Base-by-base conservation (phyloP, 2,113 vertebrate genomes). In the Trogon melanurus region DNA sequence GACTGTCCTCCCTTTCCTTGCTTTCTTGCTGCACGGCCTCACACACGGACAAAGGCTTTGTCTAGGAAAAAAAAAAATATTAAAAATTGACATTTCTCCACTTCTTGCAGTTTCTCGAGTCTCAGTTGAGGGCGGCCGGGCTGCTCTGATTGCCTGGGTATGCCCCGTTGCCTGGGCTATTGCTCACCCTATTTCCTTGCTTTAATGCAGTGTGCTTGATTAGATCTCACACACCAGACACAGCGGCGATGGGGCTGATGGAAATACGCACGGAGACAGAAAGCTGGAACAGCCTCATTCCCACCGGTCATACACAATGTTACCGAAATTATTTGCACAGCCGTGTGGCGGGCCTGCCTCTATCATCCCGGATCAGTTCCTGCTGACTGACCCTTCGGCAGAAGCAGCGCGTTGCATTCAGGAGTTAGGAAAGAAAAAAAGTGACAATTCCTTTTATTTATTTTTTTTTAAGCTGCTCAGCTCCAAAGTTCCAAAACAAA, bases 21-120 rank as follows among this genome's bases (percentile, higher is more conserved):
- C 19, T 23, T 6, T 9, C 38, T 38, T 1, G 0, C 15, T 32
- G 6, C 3, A 1, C 0, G 1, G 21, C 20, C 66, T 75, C 61
- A 8, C 15, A 14, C 23, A 47, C 18, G 1, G 36, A 38, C 10
- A 48, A 84, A 71, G 61, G 15, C 30, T 88, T 71, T 45, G 21
- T 32, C 44, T 62, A 57, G 44, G 57, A 5, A 57, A 70, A 79
- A 85, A 81, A 87, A 41, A 41, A 41, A 41, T 13, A 41, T 11
- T 11, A 41, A 41, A 41, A 41, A 41, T 41, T 13, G 4, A 13
- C 45, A 81, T 91, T 89, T 81, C n/a, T 23, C 18, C 27, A 36
- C 18, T 87, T 89, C 16, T 75, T 41, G 45, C 19, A 61, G 73
- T 79, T 85, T 38, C 4, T 72, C 70, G 27, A 71, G 44, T 26